Evolutionary conservation across 2,113 vertebrate species (phyloP), one percentile per base, ranked within the genome.

Genomic region (Myotis yumanensis): DNA sequence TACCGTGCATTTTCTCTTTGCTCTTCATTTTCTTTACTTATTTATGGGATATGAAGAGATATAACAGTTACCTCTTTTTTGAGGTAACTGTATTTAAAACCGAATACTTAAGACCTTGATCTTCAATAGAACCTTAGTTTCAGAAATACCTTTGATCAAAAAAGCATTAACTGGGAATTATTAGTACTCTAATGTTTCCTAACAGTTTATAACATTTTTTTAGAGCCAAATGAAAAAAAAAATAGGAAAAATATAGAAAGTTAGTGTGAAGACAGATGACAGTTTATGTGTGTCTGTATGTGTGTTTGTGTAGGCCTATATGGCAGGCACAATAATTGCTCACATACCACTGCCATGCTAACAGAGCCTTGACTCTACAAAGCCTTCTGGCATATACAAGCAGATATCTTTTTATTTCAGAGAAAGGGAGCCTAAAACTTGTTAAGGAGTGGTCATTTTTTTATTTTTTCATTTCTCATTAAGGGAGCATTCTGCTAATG

Each of bases 151-250:
- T 68, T 51, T 81, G 16, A 69, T 51, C 25, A 71, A 76, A 76
- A 76, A 94, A 75, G 1, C 3, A 57, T 46, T 72, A 40, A 81
- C 32, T 92, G 18, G 46, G 11, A 66, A n/a, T 69, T 83, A 54
- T 23, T 52, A 72, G 5, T 20, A 5, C 4, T 69, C 10, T 51
- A 73, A 71, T 7, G 14, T 68, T 64, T 91, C 40, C 54, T 64
- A 75, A 46, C 6, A 43, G 20, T 75, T 59, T 59, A 66, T 62
- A 62, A 73, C 48, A 89, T 37, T 94, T 89, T 89, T 94, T 93
- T 89, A 69, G 6, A 91, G 12, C 9, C 48, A 80, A 71, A 46
- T 64, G 2, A 40, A 35, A 91, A 80, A 91, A 80, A 43, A 90
- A 89, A 43, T 43, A 43, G 43, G 46, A 40, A 35, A 88, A 80